A percentile compares a stretch with the other conserved stretches of the same genome.
phyloP scores from a whole-genome alignment of 1,140 invertebrate species.

The Drosophila lacertosa region DNA sequence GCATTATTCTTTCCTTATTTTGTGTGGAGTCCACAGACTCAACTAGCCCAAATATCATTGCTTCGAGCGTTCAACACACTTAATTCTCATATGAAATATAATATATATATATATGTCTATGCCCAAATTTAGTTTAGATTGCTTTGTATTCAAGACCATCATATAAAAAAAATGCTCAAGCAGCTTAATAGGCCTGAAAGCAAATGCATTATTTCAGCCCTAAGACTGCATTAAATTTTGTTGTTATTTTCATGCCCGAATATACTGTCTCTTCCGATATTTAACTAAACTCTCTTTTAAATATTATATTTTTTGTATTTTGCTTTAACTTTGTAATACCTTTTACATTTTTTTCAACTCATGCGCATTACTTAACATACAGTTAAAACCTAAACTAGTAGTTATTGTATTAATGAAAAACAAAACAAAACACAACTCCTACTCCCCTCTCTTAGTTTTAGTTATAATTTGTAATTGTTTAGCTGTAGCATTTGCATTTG shows the following conservation, averaged over 20 bases:
- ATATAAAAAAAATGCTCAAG: slow-evolving; percentile 29
- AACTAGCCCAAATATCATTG: not conserved
- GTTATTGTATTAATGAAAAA: slow-evolving; percentile 21
- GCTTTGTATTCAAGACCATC: slow-evolving; percentile 27
- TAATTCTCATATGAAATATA: slow-evolving; percentile 2
- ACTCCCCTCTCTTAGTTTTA: slow-evolving; percentile 27
- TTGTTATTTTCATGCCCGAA: slow-evolving; percentile 1
- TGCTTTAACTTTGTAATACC: slow-evolving; percentile 12
- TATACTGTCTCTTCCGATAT: not conserved
- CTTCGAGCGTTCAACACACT: not conserved
- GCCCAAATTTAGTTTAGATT: slow-evolving; percentile 14
- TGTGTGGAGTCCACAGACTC: not conserved
- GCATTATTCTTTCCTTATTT: slow-evolving; percentile 18
- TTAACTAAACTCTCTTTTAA: not conserved
- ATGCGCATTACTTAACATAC: slow-evolving; percentile 22
- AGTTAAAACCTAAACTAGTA: slow-evolving; percentile 26
- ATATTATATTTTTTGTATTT: slow-evolving; percentile 2
- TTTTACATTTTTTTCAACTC: slow-evolving; percentile 10
- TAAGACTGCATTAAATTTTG: slow-evolving; percentile 22
- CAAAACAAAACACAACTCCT: slow-evolving; percentile 4
- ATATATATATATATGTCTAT: not conserved
- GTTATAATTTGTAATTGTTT: slow-evolving; percentile 69
- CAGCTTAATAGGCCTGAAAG: slow-evolving; percentile 9
- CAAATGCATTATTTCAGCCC: not conserved
- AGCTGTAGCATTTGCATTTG: slow-evolving; percentile 76